Conservation (phyloP, 2,113 vertebrate species). For the Alosa alosa region DNA sequence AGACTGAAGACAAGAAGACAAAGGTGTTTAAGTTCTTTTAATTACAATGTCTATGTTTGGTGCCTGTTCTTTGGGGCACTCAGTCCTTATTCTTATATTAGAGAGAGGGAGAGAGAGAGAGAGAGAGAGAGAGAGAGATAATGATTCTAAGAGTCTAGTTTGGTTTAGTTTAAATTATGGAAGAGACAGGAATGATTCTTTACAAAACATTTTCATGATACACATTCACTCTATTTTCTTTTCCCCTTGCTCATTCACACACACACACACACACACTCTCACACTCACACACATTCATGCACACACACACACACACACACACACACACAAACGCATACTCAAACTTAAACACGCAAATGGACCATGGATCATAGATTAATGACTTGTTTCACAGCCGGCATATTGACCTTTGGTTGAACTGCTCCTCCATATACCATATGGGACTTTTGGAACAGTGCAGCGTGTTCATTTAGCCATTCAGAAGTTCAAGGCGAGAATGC, state of each 20-base stretch:
- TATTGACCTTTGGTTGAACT: slow-evolving; percentile 5
- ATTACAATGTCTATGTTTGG: background rate
- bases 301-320: background rate
- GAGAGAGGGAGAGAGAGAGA: background rate
- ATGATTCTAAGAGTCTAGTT: too few relatives aligned
- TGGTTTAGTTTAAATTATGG: too few relatives aligned
- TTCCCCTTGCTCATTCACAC: background rate
- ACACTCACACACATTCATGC: background rate
- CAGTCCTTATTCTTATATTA: background rate
- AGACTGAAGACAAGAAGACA: background rate
- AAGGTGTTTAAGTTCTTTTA: background rate
- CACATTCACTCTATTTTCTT: background rate
- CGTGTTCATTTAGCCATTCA: background rate
- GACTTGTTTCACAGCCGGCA: background rate
- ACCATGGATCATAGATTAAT: slow-evolving; percentile 1
- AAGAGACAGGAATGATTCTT: background rate
- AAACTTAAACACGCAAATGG: background rate
- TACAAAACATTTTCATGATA: background rate
- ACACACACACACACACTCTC: background rate
- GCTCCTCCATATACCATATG: slow-evolving; percentile 11
- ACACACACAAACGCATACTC: background rate
- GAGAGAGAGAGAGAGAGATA: too few relatives aligned
- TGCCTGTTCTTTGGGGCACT: background rate
- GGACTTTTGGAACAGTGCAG: background rate
- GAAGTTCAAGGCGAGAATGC: slow-evolving; percentile 10